phyloP scores from a whole-genome alignment of 2,888 invertebrate genomes.

The Pristionchus entomophagus region DNA sequence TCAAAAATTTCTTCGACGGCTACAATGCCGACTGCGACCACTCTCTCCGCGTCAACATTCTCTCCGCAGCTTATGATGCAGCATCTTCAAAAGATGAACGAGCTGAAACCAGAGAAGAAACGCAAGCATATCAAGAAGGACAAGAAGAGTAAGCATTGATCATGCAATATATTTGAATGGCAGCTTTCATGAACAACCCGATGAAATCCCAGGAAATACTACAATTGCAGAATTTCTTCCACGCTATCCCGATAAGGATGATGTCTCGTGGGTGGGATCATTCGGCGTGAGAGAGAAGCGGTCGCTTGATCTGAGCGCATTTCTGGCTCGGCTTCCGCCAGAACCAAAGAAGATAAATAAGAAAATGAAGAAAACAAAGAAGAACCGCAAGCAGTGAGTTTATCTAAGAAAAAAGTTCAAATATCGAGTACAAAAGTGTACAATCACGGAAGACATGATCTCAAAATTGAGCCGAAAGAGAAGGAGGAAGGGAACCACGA shows the following conservation, averaged over 20 bases:
- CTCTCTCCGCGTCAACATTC: neutral
- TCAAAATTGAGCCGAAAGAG: neutral
- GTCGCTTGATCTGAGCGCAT: neutral
- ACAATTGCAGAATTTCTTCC: neutral
- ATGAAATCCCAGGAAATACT: neutral
- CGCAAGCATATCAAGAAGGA: neutral
- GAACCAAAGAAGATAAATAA: no score
- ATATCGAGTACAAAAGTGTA: no score
- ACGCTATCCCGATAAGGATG: neutral
- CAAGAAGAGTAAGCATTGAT: neutral
- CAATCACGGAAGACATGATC: no score
- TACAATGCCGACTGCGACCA: neutral
- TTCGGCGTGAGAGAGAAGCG: neutral
- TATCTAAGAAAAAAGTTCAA: no score
- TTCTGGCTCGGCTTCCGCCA: neutral
- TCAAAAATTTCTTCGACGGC: neutral
- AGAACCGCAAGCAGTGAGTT: no score
- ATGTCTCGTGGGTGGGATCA: neutral
- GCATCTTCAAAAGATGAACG: neutral
- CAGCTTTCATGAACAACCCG: no score
- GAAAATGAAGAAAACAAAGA: no score
- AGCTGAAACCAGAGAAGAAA: neutral
- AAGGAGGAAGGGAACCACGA: neutral
- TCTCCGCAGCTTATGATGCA: neutral
- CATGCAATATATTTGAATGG: no score